phyloP scores from a whole-genome alignment of 2,113 vertebrate species.

The Vicugna pacos region DNA sequence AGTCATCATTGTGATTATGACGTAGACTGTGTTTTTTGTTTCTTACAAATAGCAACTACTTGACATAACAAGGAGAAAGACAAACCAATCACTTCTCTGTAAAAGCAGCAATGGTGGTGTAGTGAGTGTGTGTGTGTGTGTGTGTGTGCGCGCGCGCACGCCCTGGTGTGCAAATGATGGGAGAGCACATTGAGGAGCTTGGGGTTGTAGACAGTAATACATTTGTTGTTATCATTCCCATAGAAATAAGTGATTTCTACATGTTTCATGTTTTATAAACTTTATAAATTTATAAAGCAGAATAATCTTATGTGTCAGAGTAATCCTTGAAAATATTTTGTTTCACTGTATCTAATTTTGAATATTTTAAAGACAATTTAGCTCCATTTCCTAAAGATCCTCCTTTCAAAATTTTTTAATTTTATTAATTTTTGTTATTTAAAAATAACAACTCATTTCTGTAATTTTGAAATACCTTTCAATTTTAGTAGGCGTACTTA shows the following conservation, averaged over 20 bases:
- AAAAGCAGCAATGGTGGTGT: neutral
- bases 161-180: neutral
- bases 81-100: neutral
- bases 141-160: fast-evolving
- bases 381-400: neutral
- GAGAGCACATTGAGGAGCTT: neutral
- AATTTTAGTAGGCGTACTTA: neutral
- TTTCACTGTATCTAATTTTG: neutral
- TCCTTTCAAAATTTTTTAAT: neutral
- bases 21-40: neutral
- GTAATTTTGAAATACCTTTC: neutral
- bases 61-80: neutral
- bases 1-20: neutral
- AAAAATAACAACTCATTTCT: neutral
- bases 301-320: neutral
- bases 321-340: neutral
- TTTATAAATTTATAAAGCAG: neutral
- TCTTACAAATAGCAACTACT: neutral
- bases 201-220: neutral
- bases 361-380: neutral
- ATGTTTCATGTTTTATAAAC: neutral
- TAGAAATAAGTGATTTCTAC: neutral
- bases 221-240: neutral
- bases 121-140: neutral
- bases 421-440: constrained; percentile 5